Evolutionary conservation across 2,113 vertebrate species (phyloP), one percentile per base, ranked within the genome.

Genomic region (Entosphenus tridentatus): DNA sequence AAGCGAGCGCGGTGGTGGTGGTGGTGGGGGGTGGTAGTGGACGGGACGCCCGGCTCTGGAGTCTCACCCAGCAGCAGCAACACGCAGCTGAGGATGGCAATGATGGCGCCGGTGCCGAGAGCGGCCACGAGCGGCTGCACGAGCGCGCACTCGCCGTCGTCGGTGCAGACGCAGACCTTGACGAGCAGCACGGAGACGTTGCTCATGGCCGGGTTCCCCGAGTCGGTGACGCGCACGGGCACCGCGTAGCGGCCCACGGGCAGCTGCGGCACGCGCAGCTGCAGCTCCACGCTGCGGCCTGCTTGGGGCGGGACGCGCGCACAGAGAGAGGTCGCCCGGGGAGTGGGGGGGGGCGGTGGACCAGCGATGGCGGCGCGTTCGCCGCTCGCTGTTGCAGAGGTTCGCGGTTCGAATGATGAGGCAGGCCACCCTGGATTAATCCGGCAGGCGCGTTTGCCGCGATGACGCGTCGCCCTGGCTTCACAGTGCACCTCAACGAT

Each of bases 131-230:
- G 86, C 0, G 92, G 88, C 1, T 88, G 90, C 0, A 85, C 72
- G 1, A 86, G 80, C 69, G 87, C 93, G 75, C 92, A 97, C 80
- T 97, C 92, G 1, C 91, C 87, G 0, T 91, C 85, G 71, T 89
- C 83, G 1, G 95, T 89, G 0, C 92, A 97, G 0, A 88, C 87
- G 73, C 92, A 97, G 78, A 97, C 92, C 78, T 96, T 97, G 73
- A 96, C 86, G 71, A 89, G 92, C 77, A 97, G 87, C 76, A 88
- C 3, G 0, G 91, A 92, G 0, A 79, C 85, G 78, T 92, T 95
- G 76, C 85, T 90, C 77, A 95, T 69, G 0, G 92, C 87, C 0
- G 91, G 92, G 80, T 97, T 97, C 17, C 92, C 92, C 0, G 92
- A 97, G 79, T 97, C 92, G 0, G 87, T 89, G 74, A 97, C 86